A percentile compares a stretch with the other conserved stretches of the same genome.
These are phyloP conservation scores for Pedicia rivosa DNA, from an alignment of 2,888 invertebrate genomes.

Conservation along the genomic window DNA sequence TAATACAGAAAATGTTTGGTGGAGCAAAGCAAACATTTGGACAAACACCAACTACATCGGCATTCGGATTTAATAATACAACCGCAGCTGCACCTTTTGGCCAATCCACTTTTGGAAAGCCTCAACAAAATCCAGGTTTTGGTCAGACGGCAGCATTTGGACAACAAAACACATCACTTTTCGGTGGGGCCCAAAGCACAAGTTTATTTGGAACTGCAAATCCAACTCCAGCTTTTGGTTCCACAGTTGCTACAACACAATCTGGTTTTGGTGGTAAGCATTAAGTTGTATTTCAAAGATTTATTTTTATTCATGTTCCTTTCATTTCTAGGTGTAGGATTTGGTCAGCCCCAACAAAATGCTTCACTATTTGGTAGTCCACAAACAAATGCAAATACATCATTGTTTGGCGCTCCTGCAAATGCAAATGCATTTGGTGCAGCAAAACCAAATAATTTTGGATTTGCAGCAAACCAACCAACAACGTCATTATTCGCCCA, in stretches of 20 bases:
- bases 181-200: conserved; percentile 34
- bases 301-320: neutral
- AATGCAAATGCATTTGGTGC: conserved; percentile 43
- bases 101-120: conserved; percentile 37
- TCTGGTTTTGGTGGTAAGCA: conserved; percentile 26
- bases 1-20: conserved; percentile 15
- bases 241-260: conserved; percentile 31
- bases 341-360: conserved; percentile 33
- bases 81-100: conserved; percentile 30
- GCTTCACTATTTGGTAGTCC: conserved; percentile 42
- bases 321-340: conserved; percentile 18
- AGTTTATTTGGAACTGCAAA: conserved; percentile 46
- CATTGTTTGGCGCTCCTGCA: conserved; percentile 46
- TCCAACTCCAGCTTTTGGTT: conserved; percentile 47
- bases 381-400: conserved; percentile 30
- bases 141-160: conserved; percentile 58
- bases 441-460: conserved; percentile 30
- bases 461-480: conserved; percentile 27
- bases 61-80: conserved; percentile 22
- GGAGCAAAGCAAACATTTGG: conserved; percentile 31
- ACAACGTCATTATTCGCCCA: conserved; percentile 37
- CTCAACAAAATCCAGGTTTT: conserved; percentile 44
- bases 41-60: conserved; percentile 21
- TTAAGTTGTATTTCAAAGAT: neutral
- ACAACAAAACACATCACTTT: conserved; percentile 34